Base-by-base conservation (phyloP, 2,888 invertebrate genomes). In the Acleris sparsana region DNA sequence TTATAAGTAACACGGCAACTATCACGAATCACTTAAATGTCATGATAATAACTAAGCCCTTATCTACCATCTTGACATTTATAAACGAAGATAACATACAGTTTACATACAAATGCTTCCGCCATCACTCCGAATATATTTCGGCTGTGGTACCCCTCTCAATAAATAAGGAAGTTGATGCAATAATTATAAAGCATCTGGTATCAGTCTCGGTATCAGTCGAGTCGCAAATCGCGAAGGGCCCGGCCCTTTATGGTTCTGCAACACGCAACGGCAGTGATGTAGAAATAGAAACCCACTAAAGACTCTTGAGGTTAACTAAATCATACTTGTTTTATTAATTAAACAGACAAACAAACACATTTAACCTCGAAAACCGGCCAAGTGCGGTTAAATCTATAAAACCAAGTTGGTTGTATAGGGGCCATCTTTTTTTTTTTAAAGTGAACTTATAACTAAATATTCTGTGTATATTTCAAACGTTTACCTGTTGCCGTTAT, bases 121-220 rank as follows among this genome's bases (percentile, higher is more conserved):
- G 53, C 49, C 39, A 22, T 49, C 49, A 20, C 17, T 61, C 49
- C 20, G 33, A 52, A 52, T 56, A 44, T 44, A 55, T 60, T 59
- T 60, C 11, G 65, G 51, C 55, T 59, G 22, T 44, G 52, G 43
- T 44, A 65, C 25, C 65, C 65, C 65, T 56, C 61, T 61, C 46
- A 44, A 65, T 65, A 65, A 65, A 65, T 65, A 62, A 66, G 66
- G 66, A 66, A 66, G 66, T 66, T 66, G 62, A 66, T 46, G 66
- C 61, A 65, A 65, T 65, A 61, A 62, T 66, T 66, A 62, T 66
- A 66, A 66, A 62, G 66, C 60, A 65, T 65, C 65, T 56, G 65
- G 51, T 65, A 65, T 65, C 65, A 65, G 65, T 61, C 44, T 53
- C 53, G 65, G 33, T 66, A 66, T 66, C 66, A 48, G 66, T 33